Evolutionary conservation across 2,888 invertebrate genomes (phyloP).

Genomic region (Alloplasta piceator): DNA sequence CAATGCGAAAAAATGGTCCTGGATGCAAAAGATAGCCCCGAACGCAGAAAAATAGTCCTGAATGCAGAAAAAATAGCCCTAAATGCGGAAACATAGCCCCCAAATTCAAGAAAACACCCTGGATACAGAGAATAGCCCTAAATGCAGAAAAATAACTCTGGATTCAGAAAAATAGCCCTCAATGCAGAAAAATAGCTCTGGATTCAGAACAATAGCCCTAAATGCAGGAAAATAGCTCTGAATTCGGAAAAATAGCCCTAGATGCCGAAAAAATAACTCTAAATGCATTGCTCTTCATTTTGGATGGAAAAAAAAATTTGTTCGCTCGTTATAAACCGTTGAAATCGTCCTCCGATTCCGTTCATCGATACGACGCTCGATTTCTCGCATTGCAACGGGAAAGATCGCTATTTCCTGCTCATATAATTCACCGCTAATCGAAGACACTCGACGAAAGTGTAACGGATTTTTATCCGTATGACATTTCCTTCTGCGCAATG

Average conservation of each 20-base stretch:
- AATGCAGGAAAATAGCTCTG: too few relatives aligned
- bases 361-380: constrained; percentile 9
- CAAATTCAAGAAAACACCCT: too few relatives aligned
- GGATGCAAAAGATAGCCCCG: neutral
- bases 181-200: too few relatives aligned
- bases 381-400: constrained; percentile 29
- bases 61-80: too few relatives aligned
- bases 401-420: constrained; percentile 8
- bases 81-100: too few relatives aligned
- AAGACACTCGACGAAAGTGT: constrained; percentile 56
- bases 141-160: too few relatives aligned
- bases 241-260: constrained; percentile 1
- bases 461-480: constrained; percentile 49
- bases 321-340: constrained; percentile 38
- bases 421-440: constrained; percentile 35
- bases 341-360: constrained; percentile 11
- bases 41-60: too few relatives aligned
- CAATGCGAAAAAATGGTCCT: too few relatives aligned
- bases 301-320: constrained; percentile 2
- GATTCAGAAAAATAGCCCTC: too few relatives aligned
- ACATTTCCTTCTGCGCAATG: neutral
- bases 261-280: too few relatives aligned
- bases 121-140: too few relatives aligned
- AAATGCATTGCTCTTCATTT: too few relatives aligned
- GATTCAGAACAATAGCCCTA: neutral